A percentile compares a stretch with the other conserved stretches of the same genome.
These are phyloP conservation scores for Notiomystis cincta DNA, from an alignment of 2,113 vertebrate genomes.

Conservation along the genomic window DNA sequence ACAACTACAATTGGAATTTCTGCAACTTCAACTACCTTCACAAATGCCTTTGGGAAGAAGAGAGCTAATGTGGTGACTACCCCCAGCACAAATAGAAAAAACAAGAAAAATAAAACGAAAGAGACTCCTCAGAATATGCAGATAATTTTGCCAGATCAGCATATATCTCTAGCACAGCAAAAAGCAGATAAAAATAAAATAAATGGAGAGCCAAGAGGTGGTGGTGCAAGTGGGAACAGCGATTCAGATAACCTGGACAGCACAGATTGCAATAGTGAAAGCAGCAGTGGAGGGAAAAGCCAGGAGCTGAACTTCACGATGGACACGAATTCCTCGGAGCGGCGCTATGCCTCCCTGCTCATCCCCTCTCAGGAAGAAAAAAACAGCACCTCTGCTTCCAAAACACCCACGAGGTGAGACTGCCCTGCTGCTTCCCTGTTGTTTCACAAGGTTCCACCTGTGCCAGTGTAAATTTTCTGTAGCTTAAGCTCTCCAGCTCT, in stretches of 20 bases:
- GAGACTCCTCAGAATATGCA: conserved; percentile 87
- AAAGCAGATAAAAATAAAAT: conserved; percentile 98
- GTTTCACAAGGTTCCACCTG: neutral
- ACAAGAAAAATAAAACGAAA: conserved; percentile 99
- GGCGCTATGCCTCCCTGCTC: conserved; percentile 80
- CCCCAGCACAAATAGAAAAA: conserved; percentile 93
- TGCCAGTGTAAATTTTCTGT: neutral
- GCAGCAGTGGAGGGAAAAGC: conserved; percentile 93
- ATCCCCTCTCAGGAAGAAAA: conserved; percentile 83
- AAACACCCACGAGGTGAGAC: conserved; percentile 80
- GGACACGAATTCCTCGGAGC: conserved; percentile 80
- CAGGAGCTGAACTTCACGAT: conserved; percentile 89
- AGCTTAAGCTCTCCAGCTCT: neutral
- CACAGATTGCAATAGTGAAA: conserved; percentile 95
- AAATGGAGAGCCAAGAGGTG: conserved; percentile 89
- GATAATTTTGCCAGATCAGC: conserved; percentile 92
- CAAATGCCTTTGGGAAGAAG: conserved; percentile 94
- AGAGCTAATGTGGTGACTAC: conserved; percentile 91
- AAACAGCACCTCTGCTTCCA: conserved; percentile 81
- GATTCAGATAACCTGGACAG: conserved; percentile 95
- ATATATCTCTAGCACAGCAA: conserved; percentile 93
- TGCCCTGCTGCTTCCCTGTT: neutral
- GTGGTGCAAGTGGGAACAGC: conserved; percentile 85
- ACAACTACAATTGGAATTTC: conserved; percentile 98
- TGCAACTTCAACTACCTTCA: conserved; percentile 95